Percentiles rank a stretch among this genome's conserved stretches.
Conservation (phyloP, 2,113 vertebrate species). For the Pogonocichla stellata region DNA sequence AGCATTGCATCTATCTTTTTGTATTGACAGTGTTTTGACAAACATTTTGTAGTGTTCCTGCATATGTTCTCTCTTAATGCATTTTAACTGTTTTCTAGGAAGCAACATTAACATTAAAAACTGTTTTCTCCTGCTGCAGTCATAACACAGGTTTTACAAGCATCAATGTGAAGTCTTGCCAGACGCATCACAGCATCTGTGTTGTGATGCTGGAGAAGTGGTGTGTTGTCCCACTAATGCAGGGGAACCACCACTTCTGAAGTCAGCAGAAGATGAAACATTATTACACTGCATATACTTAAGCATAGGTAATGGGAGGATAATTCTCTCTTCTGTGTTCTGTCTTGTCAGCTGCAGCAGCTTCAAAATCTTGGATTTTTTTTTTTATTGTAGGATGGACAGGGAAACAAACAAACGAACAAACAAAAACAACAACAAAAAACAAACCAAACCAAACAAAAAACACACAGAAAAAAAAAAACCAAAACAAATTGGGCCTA, state of each 20-base stretch:
- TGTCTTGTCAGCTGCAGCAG: neutral
- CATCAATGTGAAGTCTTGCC: neutral
- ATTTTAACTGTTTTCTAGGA: neutral
- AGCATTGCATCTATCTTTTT: neutral
- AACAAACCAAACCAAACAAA: no score
- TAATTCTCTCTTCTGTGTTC: neutral
- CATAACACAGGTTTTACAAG: conserved; percentile 6
- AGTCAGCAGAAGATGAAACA: neutral
- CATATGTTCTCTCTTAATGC: neutral
- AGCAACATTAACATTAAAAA: conserved; percentile 8
- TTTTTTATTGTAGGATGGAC: neutral
- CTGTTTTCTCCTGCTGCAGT: conserved; percentile 31
- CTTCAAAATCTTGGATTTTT: neutral
- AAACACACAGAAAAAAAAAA: neutral
- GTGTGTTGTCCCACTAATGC: neutral
- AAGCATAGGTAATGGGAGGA: neutral
- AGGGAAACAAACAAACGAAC: neutral
- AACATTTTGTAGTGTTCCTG: neutral
- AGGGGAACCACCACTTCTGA: neutral
- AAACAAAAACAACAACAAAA: neutral
- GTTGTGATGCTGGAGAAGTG: neutral
- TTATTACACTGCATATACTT: neutral
- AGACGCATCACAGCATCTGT: conserved; percentile 39
- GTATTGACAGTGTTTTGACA: conserved; percentile 41
- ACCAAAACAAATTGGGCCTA: neutral